phyloP scores from a whole-genome alignment of 2,797 vertebrate species.

The Gadopsis marmoratus region DNA sequence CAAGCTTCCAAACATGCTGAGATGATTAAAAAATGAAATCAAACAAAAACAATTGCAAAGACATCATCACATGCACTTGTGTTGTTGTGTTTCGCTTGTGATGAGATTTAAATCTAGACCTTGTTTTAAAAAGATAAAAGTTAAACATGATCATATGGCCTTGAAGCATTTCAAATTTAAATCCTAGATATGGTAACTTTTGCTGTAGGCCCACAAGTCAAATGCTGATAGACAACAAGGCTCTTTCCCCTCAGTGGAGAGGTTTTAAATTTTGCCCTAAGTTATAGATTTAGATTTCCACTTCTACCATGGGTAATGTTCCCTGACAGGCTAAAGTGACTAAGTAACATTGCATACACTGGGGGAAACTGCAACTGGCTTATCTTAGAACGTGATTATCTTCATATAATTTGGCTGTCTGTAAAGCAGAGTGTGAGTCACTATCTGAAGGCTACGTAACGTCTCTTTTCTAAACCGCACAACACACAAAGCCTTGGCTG shows the following conservation, averaged over 20 bases:
- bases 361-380: constrained; percentile 77
- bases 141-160: constrained; percentile 42
- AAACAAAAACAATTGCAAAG: constrained; percentile 17
- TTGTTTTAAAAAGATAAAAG: constrained; percentile 44
- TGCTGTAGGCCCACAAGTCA: constrained; percentile 61
- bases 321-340: constrained; percentile 83
- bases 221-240: constrained; percentile 69
- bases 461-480: constrained; percentile 62
- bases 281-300: constrained; percentile 80
- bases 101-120: constrained; percentile 33
- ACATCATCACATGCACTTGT: constrained; percentile 12
- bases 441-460: constrained; percentile 73
- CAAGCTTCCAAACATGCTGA: constrained; percentile 34
- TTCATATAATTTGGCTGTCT: constrained; percentile 84
- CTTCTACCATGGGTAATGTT: constrained; percentile 78
- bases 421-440: constrained; percentile 80
- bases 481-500: constrained; percentile 50
- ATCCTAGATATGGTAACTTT: constrained; percentile 67
- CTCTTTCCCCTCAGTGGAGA: constrained; percentile 52
- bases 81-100: constrained; percentile 22
- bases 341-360: constrained; percentile 76
- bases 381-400: constrained; percentile 85
- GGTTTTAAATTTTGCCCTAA: constrained; percentile 72
- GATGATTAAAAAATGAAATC: constrained; percentile 42
- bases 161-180: constrained; percentile 58